A percentile compares a stretch with the other conserved stretches of the same genome.
Evolutionary conservation across 2,888 invertebrate species (phyloP).

Genomic region (Andrena haemorrhoa): DNA sequence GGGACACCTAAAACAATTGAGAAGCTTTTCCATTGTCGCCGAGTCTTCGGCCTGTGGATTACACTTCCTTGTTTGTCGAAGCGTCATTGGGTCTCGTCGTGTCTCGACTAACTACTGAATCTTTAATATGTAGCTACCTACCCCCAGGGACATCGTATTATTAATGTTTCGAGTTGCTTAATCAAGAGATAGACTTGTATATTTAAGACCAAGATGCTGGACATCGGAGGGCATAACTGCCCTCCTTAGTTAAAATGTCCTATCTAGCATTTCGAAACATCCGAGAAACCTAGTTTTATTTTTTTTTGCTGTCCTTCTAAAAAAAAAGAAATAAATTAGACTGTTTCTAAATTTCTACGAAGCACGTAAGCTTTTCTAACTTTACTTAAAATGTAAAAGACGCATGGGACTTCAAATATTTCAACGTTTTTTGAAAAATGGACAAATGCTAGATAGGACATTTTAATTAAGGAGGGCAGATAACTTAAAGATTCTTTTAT

Average conservation of each 20-base stretch:
- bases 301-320: too few species aligned
- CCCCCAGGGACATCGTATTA: constrained; percentile 13
- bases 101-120: not conserved
- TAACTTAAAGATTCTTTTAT: too few species aligned
- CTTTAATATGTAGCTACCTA: not conserved
- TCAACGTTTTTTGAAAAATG: too few species aligned
- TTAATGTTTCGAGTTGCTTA: not conserved
- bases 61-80: constrained; percentile 12
- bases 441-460: too few species aligned
- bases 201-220: not conserved
- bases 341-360: too few species aligned
- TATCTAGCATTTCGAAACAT: too few species aligned
- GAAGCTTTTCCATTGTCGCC: constrained; percentile 12
- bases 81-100: not conserved
- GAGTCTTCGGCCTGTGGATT: constrained; percentile 27
- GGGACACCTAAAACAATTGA: constrained; percentile 2
- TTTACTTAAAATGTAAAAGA: too few species aligned
- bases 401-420: too few species aligned
- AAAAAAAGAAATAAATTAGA: too few species aligned
- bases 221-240: not conserved
- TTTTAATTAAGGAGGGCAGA: too few species aligned
- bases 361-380: too few species aligned
- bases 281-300: too few species aligned
- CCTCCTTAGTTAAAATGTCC: not conserved
- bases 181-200: constrained; percentile 13